Evolutionary conservation across 2,113 vertebrate species (phyloP).

Genomic region (Oenanthe melanoleuca): DNA sequence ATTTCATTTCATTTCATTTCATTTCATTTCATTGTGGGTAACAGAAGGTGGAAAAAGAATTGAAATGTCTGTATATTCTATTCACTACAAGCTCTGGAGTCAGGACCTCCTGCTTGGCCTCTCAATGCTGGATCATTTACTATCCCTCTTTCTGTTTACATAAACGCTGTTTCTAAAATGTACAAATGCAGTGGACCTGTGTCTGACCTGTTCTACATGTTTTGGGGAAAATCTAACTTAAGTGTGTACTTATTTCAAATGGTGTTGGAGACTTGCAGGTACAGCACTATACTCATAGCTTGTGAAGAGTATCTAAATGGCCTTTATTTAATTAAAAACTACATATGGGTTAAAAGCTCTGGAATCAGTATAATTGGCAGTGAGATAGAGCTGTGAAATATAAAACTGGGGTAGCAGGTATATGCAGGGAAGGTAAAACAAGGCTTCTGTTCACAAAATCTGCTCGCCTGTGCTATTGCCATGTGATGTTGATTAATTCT

Average conservation of each 20-base stretch:
- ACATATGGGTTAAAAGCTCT: neutral
- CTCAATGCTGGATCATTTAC: neutral
- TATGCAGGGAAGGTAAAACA: neutral
- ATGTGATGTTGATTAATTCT: neutral
- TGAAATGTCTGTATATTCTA: neutral
- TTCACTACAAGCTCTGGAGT: neutral
- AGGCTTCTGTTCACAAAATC: neutral
- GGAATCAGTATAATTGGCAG: neutral
- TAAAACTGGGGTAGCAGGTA: neutral
- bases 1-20: neutral
- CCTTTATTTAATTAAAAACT: neutral
- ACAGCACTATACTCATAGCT: neutral
- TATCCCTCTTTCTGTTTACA: neutral
- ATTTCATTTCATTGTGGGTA: neutral
- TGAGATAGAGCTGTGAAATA: neutral
- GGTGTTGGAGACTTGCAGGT: neutral
- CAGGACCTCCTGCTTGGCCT: neutral
- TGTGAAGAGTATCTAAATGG: neutral
- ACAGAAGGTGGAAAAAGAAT: neutral
- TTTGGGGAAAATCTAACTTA: neutral
- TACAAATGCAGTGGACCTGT: neutral
- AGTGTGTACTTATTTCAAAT: neutral
- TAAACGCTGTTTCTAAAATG: neutral
- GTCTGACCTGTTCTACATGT: neutral
- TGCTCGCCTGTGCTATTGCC: neutral